Base-by-base conservation (phyloP, 2,113 vertebrate genomes). In the Sebastes schlegelii region DNA sequence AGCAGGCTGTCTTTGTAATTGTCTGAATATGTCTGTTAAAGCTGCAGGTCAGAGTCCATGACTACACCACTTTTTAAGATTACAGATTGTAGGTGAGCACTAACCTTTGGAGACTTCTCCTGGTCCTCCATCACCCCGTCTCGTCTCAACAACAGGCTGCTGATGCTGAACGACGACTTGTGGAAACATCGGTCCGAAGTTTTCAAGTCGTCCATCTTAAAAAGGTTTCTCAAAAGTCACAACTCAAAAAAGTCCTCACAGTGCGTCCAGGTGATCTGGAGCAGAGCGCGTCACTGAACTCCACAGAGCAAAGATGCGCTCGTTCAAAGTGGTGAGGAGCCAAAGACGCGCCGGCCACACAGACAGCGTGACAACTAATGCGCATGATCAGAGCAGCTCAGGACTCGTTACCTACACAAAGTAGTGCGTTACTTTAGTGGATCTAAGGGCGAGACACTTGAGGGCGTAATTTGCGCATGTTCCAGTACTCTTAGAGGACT, bases 161-260 rank as follows among this genome's bases (percentile, higher is more conserved):
- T 95, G 90, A 96, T 96, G 94, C 94, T 95, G 92, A 96, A 96
- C 1, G 95, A 91, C 12, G 95, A 95, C 83, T 93, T 94, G 88
- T 94, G 93, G 61, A 92, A 80, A 63, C 90, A 82, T 26, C 89
- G 86, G 6, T 82, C 80, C 2, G 92, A 80, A 67, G 66, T 68
- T 80, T 91, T 93, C 65, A 88, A 70, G 46, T 84, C 90, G 19
- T 93, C 94, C 95, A 95, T 95, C 12, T 19, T 52, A 11, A 6
- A 52, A 11, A 16, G 23, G 46, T 69, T 58, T 26, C 26, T 26
- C 26, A 26, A 1, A 68, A 80, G 42, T 63, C 62, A 57, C 67
- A 55, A 45, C 42, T 23, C 26, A 26, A 26, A 9, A 51, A n/a
- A 40, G 14, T 66, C 74, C 55, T 55, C 46, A 17, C 4, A 67